Base-by-base conservation (phyloP, 2,888 invertebrate species). In the Willowsia nigromaculata region DNA sequence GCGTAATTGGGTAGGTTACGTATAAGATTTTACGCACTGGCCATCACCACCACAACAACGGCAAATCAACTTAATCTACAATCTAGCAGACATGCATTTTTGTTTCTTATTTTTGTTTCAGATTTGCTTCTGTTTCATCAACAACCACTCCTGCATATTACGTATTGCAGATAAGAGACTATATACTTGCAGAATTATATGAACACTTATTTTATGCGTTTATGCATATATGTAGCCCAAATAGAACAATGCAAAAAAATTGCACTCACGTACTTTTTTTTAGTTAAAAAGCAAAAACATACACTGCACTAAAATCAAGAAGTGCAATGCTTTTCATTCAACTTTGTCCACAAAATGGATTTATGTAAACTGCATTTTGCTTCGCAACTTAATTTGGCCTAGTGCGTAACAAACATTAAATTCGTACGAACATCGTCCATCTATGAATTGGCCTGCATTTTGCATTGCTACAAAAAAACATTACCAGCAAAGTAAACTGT, bases 1-100 rank as follows among this genome's bases (percentile, higher is more conserved):
- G 80, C 59, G 84, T 89, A 85, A 84, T 78, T 84, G 83, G 78
- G 88, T 84, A 53, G 43, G 80, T 68, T 88, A 47, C 68, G 37
- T 78, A 68, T 15, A 76, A 68, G 25, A 59, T 43, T 76, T 37
- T 50, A 62, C 43, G 30, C 53, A 59, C 78, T 85, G 76, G 30
- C 78, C 85, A 78, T 43, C 30, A 85, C 71, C 76, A 83, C 43
- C 56, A 50, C 56, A 53, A 68, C 15, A 37, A 2, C 59, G 27
- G n/a, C 13, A 37, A 37, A 40, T 37, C 68, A 40, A 68, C 68
- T 40, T 18, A 15, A 65, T 65, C 33, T 25, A 65, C 30, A 33
- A 62, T 65, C n/a, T n/a, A n/a, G n/a, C n/a, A n/a, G n/a, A 15
- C n/a, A 40, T 11, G 27, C 15, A 56, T 4, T 56, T 22, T 6